Base-by-base conservation (phyloP, 2,888 invertebrate species). In the Leucophenga montana region DNA sequence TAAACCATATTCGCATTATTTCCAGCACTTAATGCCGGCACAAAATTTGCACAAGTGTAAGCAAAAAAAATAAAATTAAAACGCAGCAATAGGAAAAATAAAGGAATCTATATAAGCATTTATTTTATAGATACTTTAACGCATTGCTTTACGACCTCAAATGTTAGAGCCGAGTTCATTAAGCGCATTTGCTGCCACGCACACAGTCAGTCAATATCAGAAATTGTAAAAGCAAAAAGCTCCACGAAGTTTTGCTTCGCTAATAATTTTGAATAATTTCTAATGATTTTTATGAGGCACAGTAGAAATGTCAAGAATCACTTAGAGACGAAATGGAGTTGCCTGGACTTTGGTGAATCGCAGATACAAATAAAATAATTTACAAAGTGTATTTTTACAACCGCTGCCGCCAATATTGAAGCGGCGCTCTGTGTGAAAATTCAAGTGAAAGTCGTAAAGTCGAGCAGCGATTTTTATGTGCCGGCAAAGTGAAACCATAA, bases 301-400 rank as follows among this genome's bases (percentile, higher is more conserved):
- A 39, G 39, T 8, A 18, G 16, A 61, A 61, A 84, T 81, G 81
- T 79, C 78, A 75, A 74, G 84, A 81, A 83, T 84, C 81, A 84
- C 81, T 81, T 81, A 84, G 80, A 78, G 70, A 1, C 39, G 11
- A 39, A 39, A 39, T 39, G 39, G 39, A 39, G n/a, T n/a, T 8
- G 11, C 8, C 3, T 39, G 39, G 39, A 39, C 39, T 66, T 73
- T 75, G 80, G 80, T 77, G 83, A 80, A 71, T 79, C 78, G 75
- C 83, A 84, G 79, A 77, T 18, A 56, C 4, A 61, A 61, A 61
- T 61, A 16, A 61, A 61, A 61, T 61, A 61, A 61, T 61, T 61
- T 61, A 61, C 61, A 61, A 61, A 61, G 33, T 61, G 39, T 61
- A 27, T 39, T 61, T 61, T 61, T 61, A 61, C 44, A 44, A 61